Conservation (phyloP, 2,113 vertebrate genomes). For the Pseudorasbora parva region DNA sequence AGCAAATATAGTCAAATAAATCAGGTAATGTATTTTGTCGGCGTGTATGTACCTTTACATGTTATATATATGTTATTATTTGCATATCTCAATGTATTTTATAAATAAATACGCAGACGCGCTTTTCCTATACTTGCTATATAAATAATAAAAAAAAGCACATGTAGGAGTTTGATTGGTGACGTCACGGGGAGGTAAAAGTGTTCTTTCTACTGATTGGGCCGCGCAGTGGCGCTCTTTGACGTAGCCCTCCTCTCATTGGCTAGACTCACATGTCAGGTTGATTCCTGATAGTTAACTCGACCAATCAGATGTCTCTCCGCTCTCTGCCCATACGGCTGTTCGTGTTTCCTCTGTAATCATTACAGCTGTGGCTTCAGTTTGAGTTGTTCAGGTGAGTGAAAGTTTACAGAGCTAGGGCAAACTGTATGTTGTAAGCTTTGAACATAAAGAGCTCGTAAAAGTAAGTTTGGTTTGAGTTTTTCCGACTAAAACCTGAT, state of each 20-base stretch:
- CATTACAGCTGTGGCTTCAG: background rate
- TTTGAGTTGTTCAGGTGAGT: background rate
- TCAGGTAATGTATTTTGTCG: background rate
- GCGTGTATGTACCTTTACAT: too few species aligned
- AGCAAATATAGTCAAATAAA: background rate
- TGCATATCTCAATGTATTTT: background rate
- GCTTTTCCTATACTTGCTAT: background rate
- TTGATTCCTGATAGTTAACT: background rate
- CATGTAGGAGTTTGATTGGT: background rate
- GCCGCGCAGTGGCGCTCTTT: constrained; percentile 67
- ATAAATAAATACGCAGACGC: too few species aligned
- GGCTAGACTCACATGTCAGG: constrained; percentile 43
- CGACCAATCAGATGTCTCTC: constrained; percentile 64
- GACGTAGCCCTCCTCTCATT: constrained; percentile 63
- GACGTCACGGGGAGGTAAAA: too few species aligned
- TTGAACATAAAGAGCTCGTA: background rate
- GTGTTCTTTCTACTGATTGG: constrained; percentile 59
- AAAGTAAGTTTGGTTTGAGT: background rate
- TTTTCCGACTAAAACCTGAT: background rate
- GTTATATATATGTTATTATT: background rate
- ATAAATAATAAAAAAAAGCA: background rate
- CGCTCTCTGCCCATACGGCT: constrained; percentile 66
- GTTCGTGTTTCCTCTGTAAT: background rate
- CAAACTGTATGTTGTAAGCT: background rate
- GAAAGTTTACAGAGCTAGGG: background rate